A percentile compares a stretch with the other conserved stretches of the same genome.
phyloP scores from a whole-genome alignment of 2,113 vertebrate genomes.

The Tinamus guttatus region DNA sequence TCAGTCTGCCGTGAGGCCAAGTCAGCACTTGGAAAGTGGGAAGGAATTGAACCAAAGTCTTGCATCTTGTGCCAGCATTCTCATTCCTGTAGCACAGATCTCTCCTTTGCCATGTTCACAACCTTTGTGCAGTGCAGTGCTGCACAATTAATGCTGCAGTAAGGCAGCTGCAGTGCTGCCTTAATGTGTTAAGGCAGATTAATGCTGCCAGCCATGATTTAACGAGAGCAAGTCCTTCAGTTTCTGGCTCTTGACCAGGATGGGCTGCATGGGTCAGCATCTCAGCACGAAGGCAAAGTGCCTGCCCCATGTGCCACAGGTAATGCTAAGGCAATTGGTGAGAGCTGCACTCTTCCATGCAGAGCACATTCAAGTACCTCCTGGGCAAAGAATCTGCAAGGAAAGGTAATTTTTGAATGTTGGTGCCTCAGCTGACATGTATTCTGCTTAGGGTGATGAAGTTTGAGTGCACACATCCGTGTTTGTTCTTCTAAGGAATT shows the following conservation, averaged over 20 bases:
- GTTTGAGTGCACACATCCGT: background rate
- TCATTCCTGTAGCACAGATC: background rate
- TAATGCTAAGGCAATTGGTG: background rate
- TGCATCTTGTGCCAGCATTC: background rate
- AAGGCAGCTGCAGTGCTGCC: no score
- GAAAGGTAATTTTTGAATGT: background rate
- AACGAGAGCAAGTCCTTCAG: background rate
- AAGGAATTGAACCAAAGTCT: background rate
- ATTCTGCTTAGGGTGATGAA: background rate
- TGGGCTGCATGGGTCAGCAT: background rate
- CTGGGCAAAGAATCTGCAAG: background rate
- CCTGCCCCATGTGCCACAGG: background rate
- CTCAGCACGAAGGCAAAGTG: background rate
- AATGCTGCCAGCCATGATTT: background rate
- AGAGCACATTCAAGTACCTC: background rate
- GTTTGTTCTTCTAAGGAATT: background rate
- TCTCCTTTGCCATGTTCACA: background rate
- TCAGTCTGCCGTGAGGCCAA: background rate
- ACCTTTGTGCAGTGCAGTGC: background rate
- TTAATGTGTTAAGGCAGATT: background rate
- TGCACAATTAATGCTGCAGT: no score
- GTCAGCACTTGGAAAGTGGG: background rate
- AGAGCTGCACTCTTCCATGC: fast-evolving
- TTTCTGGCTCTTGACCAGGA: background rate
- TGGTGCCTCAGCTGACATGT: background rate